Evolutionary conservation across 2,888 invertebrate genomes (phyloP).

Genomic region (Hypomecis atomaria): DNA sequence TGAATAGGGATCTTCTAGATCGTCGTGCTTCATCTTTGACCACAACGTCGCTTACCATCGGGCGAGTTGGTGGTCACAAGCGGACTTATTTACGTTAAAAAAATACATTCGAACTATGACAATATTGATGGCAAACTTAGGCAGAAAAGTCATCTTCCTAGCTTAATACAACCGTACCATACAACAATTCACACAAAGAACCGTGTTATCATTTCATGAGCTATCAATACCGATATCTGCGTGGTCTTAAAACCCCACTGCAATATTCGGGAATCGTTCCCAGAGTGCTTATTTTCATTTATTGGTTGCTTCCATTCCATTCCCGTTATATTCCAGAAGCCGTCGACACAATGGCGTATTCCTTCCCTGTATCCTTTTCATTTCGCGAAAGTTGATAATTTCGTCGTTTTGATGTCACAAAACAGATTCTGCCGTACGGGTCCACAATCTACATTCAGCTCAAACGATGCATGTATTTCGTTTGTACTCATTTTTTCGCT

Average conservation of each 20-base stretch:
- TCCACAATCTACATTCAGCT: conserved; percentile 10
- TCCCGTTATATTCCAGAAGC: conserved; percentile 8
- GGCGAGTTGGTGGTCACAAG: too few species aligned
- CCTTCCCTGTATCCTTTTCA: conserved; percentile 6
- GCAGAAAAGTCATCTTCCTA: too few species aligned
- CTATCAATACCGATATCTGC: too few species aligned
- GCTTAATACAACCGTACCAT: too few species aligned
- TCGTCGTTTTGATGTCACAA: conserved; percentile 15
- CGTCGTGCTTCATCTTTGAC: too few species aligned
- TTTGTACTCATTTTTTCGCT: conserved; percentile 10
- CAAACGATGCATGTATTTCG: conserved; percentile 15
- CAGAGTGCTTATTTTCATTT: conserved; percentile 1
- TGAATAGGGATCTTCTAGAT: too few species aligned
- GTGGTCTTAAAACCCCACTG: background rate
- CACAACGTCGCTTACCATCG: too few species aligned
- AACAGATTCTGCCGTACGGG: conserved; percentile 9
- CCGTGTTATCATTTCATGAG: too few species aligned
- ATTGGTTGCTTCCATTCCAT: conserved; percentile 14
- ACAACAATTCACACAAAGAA: too few species aligned
- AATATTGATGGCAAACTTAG: too few species aligned
- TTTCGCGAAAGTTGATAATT: conserved; percentile 16
- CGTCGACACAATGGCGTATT: conserved; percentile 10
- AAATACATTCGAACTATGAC: too few species aligned
- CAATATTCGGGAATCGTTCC: background rate
- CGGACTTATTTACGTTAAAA: too few species aligned